A percentile compares a stretch with the other conserved stretches of the same genome.
phyloP scores from a whole-genome alignment of 2,888 invertebrate genomes.

The Callimorpha dominula region DNA sequence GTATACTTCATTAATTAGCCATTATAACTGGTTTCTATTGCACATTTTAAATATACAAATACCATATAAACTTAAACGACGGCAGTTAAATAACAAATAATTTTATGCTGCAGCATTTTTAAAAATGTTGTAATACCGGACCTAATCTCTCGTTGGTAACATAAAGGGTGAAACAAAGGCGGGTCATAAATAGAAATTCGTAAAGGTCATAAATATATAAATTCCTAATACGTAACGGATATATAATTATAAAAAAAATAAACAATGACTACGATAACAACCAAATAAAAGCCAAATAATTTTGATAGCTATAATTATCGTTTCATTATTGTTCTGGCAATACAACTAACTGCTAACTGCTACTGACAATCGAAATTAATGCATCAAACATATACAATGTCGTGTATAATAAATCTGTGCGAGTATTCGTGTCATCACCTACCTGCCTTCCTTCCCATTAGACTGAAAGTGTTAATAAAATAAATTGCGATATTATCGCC shows the following conservation, averaged over 20 bases:
- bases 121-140: neutral
- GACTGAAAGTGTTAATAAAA: constrained; percentile 79
- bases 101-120: neutral
- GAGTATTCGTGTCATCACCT: constrained; percentile 44
- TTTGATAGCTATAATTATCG: neutral
- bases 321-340: neutral
- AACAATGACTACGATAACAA: neutral
- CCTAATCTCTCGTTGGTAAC: neutral
- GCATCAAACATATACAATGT: constrained; percentile 16
- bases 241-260: neutral
- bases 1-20: neutral
- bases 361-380: constrained; percentile 24
- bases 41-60: neutral
- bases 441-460: constrained; percentile 70
- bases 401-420: constrained; percentile 30
- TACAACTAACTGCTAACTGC: neutral
- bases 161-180: neutral
- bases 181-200: neutral
- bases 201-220: neutral
- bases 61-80: neutral
- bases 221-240: neutral
- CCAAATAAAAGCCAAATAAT: neutral
- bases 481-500: constrained; percentile 83
- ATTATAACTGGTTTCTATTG: neutral
- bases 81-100: neutral